phyloP scores from a whole-genome alignment of 1,140 invertebrate species.

The Delia radicum region DNA sequence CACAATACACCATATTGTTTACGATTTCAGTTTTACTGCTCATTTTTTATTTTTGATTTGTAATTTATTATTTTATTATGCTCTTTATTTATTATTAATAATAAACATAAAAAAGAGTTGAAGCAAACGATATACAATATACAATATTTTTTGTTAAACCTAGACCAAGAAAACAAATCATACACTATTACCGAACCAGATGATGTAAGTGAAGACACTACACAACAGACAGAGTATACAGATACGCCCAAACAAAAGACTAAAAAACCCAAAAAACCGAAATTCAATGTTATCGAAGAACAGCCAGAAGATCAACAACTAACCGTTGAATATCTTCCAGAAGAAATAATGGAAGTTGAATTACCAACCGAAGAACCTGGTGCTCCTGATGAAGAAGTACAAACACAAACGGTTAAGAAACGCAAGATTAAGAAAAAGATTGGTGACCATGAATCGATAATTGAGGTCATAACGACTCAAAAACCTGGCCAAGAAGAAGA shows the following conservation, averaged over 20 bases:
- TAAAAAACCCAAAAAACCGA: conserved; percentile 40
- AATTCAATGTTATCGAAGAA: conserved; percentile 45
- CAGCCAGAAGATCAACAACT: conserved; percentile 31
- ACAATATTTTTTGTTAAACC: conserved; percentile 39
- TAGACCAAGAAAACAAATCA: conserved; percentile 55
- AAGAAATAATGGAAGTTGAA: conserved; percentile 35
- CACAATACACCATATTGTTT: too few species aligned
- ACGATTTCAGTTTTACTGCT: too few species aligned
- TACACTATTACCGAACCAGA: conserved; percentile 55
- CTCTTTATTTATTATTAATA: too few species aligned
- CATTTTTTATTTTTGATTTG: too few species aligned
- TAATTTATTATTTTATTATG: too few species aligned
- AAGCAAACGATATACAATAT: not conserved
- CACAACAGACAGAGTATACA: conserved; percentile 35
- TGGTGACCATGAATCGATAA: conserved; percentile 30
- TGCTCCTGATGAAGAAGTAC: conserved; percentile 36
- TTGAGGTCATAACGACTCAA: conserved; percentile 29
- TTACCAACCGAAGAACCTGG: conserved; percentile 30
- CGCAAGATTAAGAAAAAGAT: conserved; percentile 36
- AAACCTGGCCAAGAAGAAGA: conserved; percentile 37
- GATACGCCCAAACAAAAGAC: conserved; percentile 44
- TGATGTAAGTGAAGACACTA: conserved; percentile 48
- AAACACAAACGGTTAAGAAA: conserved; percentile 41
- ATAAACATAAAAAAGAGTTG: not conserved
- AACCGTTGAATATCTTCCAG: conserved; percentile 30